These are phyloP conservation scores for Congeria kusceri DNA, from an alignment of 2,888 invertebrate genomes.

Conservation along the genomic window DNA sequence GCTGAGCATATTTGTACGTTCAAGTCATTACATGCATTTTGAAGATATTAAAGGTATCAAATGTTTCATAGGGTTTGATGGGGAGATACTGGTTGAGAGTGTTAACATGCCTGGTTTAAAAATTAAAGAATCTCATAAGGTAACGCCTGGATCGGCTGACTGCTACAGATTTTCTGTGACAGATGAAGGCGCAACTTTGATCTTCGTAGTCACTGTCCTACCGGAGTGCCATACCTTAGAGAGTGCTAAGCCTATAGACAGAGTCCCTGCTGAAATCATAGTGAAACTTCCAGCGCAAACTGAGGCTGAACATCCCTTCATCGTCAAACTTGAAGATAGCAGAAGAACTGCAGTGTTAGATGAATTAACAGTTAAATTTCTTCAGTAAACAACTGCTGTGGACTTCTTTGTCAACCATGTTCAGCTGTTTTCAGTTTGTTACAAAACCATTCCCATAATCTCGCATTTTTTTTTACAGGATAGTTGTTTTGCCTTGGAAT, in stretches of 20 bases:
- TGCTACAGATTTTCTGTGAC: conserved; percentile 78
- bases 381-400: no score
- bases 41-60: conserved; percentile 78
- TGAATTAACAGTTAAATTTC: conserved; percentile 75
- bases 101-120: conserved; percentile 58
- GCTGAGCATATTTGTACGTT: conserved; percentile 76
- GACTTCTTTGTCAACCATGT: no score
- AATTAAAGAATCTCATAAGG: conserved; percentile 66
- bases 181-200: conserved; percentile 70
- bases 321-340: conserved; percentile 78
- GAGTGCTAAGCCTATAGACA: conserved; percentile 69
- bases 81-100: conserved; percentile 73
- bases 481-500: no score
- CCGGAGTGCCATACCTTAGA: conserved; percentile 78
- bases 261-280: conserved; percentile 64
- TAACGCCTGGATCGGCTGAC: conserved; percentile 75
- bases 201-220: conserved; percentile 71
- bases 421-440: no score
- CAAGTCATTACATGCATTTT: conserved; percentile 73
- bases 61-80: conserved; percentile 78
- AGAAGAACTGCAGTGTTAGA: conserved; percentile 77
- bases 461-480: no score
- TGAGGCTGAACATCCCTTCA: conserved; percentile 75
- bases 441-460: no score
- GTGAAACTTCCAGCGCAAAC: conserved; percentile 65